Base-by-base conservation (phyloP, 2,113 vertebrate species). In the Daubentonia madagascariensis region DNA sequence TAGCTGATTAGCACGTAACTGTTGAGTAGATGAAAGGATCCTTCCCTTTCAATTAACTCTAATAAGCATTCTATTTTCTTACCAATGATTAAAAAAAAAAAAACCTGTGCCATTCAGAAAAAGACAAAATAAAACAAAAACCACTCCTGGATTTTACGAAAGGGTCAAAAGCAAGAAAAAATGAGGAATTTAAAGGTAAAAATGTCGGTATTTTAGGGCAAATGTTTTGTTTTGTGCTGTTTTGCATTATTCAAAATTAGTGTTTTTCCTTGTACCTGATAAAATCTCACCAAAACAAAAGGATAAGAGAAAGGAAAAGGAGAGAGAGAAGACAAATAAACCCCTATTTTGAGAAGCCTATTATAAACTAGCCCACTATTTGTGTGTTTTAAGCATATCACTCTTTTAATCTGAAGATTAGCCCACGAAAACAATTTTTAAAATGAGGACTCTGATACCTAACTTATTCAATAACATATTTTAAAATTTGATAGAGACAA, bases 91-190 rank as follows among this genome's bases (percentile, higher is more conserved):
- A 76, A 54, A 35, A 28, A 67, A 75, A 76, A 54, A 35, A 28
- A 67, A 25, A 70, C 40, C 22, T 48, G 7, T 40, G 12, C 22
- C 0, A 0, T 54, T 63, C 25, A 79, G 25, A 13, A 45, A 43
- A 35, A 35, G 37, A 37, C 20, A 76, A 87, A 22, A 57, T 57
- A 12, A 73, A 72, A 43, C 70, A 43, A 85, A 54, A 35, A 30
- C 18, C 14, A 54, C 1, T 37, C 20, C 8, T 13, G 12, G 45
- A 75, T 54, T 75, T 92, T 92, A 20, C 37, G 37, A 32, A 83
- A 35, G 0, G 1, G 11, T n/a, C 45, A 28, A 50, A 1, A 23
- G 6, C 30, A 52, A 70, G 17, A 73, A 85, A 59, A 3, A 3
- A 61, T 35, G 4, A 40, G 65, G 11, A 63, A 9, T 43, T 40